A percentile compares a stretch with the other conserved stretches of the same genome.
Evolutionary conservation across 2,888 invertebrate genomes (phyloP).

Genomic region (Aphrophora alni): DNA sequence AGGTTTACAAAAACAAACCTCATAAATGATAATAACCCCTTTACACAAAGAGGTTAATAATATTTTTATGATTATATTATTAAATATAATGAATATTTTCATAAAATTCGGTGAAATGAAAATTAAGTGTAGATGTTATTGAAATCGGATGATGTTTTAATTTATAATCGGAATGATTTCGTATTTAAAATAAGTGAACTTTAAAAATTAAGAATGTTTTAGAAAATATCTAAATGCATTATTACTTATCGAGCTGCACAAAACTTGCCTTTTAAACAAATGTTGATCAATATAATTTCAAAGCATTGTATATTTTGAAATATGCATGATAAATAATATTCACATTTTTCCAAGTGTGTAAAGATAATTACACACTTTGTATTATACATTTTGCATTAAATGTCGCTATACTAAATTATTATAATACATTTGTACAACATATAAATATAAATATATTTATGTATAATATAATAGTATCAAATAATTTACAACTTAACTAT

Average conservation of each 20-base stretch:
- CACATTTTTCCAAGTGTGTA: neutral
- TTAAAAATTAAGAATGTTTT: neutral
- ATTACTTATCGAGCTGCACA: neutral
- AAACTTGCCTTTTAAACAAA: neutral
- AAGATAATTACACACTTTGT: neutral
- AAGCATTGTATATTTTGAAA: neutral
- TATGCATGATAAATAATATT: neutral
- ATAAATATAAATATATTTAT: neutral
- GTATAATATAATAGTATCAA: constrained; percentile 1
- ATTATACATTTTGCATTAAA: neutral
- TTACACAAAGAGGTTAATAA: too few relatives aligned
- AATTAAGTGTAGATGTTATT: too few relatives aligned
- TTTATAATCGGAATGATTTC: neutral
- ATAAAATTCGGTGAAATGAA: too few relatives aligned
- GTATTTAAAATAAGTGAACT: neutral
- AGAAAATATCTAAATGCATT: neutral
- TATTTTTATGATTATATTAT: too few relatives aligned
- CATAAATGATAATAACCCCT: too few relatives aligned
- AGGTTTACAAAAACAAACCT: too few relatives aligned
- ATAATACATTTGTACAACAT: constrained; percentile 6
- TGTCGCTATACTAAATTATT: neutral
- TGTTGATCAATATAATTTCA: neutral
- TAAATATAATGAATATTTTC: too few relatives aligned
- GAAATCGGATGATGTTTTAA: too few relatives aligned
- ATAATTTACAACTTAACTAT: constrained; percentile 2